Conservation (phyloP, 2,113 vertebrate species). For the Panurus biarmicus region DNA sequence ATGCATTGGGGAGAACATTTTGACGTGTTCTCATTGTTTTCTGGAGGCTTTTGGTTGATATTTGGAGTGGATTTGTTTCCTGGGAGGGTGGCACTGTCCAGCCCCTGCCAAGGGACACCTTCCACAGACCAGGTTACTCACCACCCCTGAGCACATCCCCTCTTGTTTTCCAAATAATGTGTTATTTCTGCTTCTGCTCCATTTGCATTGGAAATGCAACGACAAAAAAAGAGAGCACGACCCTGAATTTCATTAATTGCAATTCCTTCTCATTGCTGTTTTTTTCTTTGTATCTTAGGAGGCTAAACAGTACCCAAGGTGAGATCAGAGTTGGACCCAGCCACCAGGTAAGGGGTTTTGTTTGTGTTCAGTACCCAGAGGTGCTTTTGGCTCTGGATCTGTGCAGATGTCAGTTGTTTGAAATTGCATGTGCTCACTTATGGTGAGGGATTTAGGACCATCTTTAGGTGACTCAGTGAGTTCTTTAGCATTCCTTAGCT, state of each 20-base stretch:
- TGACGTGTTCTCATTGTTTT: neutral
- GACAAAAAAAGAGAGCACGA: neutral
- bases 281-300: constrained; percentile 71
- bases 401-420: neutral
- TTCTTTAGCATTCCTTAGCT: neutral
- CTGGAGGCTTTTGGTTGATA: neutral
- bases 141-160: neutral
- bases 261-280: neutral
- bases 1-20: neutral
- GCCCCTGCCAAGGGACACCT: neutral
- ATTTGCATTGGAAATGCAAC: neutral
- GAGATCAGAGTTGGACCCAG: constrained; percentile 98
- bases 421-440: neutral
- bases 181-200: neutral
- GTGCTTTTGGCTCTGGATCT: neutral
- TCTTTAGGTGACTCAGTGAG: neutral
- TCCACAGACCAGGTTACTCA: neutral
- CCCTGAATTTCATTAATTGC: neutral
- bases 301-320: constrained; percentile 98
- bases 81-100: neutral
- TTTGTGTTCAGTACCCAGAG: neutral
- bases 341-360: constrained; percentile 83
- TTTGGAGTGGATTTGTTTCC: neutral
- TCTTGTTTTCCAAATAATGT: neutral
- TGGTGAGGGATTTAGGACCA: neutral